phyloP scores from a whole-genome alignment of 2,113 vertebrate species.

The Cavia porcellus region DNA sequence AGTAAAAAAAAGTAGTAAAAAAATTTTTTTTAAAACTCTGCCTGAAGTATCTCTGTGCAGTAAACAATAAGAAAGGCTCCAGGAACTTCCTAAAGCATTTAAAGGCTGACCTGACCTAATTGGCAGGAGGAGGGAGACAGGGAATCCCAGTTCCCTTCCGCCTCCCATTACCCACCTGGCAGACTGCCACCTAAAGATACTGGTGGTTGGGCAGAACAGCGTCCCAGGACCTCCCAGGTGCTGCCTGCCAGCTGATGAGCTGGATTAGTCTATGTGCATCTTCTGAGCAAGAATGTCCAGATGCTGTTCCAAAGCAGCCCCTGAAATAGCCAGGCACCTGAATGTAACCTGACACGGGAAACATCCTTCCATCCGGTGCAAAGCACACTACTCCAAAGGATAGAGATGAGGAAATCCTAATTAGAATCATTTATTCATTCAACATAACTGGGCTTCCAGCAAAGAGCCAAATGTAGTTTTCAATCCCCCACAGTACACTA shows the following conservation, averaged over 20 bases:
- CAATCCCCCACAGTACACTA: background rate
- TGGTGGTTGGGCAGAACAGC: background rate
- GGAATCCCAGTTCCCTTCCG: conserved; percentile 3
- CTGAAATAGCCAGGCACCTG: conserved; percentile 67
- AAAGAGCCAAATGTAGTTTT: background rate
- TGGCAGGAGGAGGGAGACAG: conserved; percentile 1
- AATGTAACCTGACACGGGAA: conserved; percentile 23
- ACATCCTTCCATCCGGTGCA: background rate
- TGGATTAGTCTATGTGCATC: background rate
- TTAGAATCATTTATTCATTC: conserved; percentile 54
- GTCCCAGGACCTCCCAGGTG: background rate
- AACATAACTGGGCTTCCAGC: background rate
- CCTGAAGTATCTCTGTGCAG: background rate
- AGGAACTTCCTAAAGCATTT: conserved; percentile 51
- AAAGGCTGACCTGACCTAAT: conserved; percentile 43
- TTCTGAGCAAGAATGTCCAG: conserved; percentile 17
- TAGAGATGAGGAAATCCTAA: conserved; percentile 38
- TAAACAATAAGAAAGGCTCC: conserved; percentile 16
- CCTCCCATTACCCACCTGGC: background rate
- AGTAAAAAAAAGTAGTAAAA: background rate
- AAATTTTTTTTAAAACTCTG: background rate
- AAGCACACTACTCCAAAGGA: background rate
- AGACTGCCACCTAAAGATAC: background rate
- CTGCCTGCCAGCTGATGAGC: background rate
- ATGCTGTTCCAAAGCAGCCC: conserved; percentile 28